A percentile compares a stretch with the other conserved stretches of the same genome.
phyloP scores from a whole-genome alignment of 2,888 invertebrate species.

The Ectemnius continuus region DNA sequence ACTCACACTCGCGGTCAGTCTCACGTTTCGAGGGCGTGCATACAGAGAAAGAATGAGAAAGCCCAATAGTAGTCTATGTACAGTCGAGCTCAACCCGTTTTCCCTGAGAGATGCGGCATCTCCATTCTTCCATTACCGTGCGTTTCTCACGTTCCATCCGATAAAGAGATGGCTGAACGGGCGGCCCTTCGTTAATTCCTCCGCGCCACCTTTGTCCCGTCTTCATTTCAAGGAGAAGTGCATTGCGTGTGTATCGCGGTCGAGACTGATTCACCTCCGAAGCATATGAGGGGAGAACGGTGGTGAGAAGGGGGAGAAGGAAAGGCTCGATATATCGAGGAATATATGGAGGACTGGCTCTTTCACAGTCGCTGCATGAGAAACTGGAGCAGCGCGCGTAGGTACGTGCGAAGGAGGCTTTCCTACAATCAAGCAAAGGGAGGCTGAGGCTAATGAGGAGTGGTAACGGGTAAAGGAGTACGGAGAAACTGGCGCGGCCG shows the following conservation, averaged over 20 bases:
- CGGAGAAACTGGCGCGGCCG: slow-evolving; percentile 24
- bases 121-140: slow-evolving; percentile 4
- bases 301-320: not conserved
- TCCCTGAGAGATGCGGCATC: not conserved
- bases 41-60: not conserved
- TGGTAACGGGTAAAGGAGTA: slow-evolving; percentile 45
- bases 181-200: not conserved
- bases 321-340: not conserved
- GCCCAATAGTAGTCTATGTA: no score
- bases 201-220: not conserved
- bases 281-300: not conserved
- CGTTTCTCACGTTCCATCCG: slow-evolving; percentile 4
- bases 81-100: not conserved
- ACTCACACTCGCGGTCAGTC: slow-evolving; percentile 6
- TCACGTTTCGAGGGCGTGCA: slow-evolving; percentile 4
- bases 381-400: not conserved
- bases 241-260: not conserved
- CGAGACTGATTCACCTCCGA: no score
- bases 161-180: not conserved
- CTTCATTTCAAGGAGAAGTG: not conserved
- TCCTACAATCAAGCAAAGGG: slow-evolving; percentile 13
- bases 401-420: not conserved
- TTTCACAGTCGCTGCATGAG: no score
- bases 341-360: not conserved
- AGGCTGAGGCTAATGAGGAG: slow-evolving; percentile 48